Percentiles rank a stretch among this genome's conserved stretches.
Evolutionary conservation across 2,113 vertebrate species (phyloP).

Genomic region (Campylomormyrus tamandua): DNA sequence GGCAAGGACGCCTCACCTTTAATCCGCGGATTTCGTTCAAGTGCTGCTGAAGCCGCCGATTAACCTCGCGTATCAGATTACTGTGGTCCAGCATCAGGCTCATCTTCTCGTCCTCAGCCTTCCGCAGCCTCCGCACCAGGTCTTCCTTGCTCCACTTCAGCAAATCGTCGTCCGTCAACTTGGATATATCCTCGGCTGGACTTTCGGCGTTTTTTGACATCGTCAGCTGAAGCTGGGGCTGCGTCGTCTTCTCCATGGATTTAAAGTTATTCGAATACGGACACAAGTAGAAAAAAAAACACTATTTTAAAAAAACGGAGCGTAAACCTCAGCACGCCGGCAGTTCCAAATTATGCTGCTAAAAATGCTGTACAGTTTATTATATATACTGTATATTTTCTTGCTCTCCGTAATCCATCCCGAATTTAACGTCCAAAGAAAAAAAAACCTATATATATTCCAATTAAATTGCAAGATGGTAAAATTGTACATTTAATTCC

Average conservation of each 20-base stretch:
- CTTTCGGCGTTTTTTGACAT: conserved; percentile 48
- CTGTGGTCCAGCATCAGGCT: conserved; percentile 93
- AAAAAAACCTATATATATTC: not conserved
- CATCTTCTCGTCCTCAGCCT: conserved; percentile 88
- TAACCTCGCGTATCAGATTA: conserved; percentile 92
- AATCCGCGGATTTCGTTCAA: conserved; percentile 88
- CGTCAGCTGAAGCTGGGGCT: conserved; percentile 36
- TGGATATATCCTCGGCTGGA: conserved; percentile 75
- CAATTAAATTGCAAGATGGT: not conserved
- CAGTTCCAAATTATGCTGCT: not conserved
- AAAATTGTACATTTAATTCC: not conserved
- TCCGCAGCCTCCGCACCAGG: conserved; percentile 80
- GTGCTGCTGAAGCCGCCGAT: conserved; percentile 91
- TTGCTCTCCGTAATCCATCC: conserved; percentile 5
- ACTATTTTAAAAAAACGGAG: conserved; percentile 15
- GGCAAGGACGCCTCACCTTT: conserved; percentile 68
- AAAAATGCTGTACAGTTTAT: not conserved
- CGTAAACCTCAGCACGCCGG: conserved; percentile 1
- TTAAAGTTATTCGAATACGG: conserved; percentile 26
- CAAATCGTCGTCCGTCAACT: conserved; percentile 83
- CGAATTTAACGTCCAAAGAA: not conserved
- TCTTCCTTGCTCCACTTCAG: conserved; percentile 89
- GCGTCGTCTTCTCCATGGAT: conserved; percentile 51
- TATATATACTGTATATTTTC: conserved; percentile 11
- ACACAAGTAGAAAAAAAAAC: conserved; percentile 21